Base-by-base conservation (phyloP, 2,888 invertebrate genomes). In the Eupithecia centaureata region DNA sequence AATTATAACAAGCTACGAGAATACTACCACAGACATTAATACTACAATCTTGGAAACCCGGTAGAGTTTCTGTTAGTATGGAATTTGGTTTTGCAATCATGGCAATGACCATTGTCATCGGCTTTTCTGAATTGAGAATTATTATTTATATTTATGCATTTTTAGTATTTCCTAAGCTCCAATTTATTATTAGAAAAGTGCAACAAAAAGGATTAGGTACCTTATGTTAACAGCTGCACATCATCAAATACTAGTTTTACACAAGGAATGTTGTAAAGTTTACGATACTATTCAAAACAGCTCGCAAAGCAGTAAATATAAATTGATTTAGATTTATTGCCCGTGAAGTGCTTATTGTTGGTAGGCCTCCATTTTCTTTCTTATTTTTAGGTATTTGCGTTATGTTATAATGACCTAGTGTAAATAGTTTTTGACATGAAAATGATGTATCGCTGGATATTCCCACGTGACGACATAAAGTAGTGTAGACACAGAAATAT, bases 271-370 rank as follows among this genome's bases (percentile, higher is more conserved):
- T 57, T 22, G 66, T 70, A 66, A 68, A 69, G 18, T 67, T 67
- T 65, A 71, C 52, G 58, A 62, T 64, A 54, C 58, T 42, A 62
- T 62, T 18, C 22, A 64, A 56, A 63, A 61, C 30, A 58, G 30
- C 54, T 62, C 30, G 32, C 61, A 51, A 25, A 68, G 54, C 47
- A 28, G 47, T 61, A 18, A 35, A 61, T 66, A 62, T 70, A 72
- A 77, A 78, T 77, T 77, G 75, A 79, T 80, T 81, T 72, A 71
- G 73, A 70, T 60, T 77, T 66, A 77, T 79, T 73, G 65, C 27
- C 60, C 54, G 57, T 69, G 76, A 74, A 73, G 72, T 59, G 27
- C 30, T 33, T 62, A 60, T 70, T 59, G 28, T 60, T 61, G 12
- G n/a, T 18, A 65, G 47, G 58, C 60, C 12, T 56, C 25, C 15